Percentiles rank a stretch among this genome's conserved stretches.
phyloP scores from a whole-genome alignment of 2,797 vertebrate genomes.

The Hipposideros larvatus region DNA sequence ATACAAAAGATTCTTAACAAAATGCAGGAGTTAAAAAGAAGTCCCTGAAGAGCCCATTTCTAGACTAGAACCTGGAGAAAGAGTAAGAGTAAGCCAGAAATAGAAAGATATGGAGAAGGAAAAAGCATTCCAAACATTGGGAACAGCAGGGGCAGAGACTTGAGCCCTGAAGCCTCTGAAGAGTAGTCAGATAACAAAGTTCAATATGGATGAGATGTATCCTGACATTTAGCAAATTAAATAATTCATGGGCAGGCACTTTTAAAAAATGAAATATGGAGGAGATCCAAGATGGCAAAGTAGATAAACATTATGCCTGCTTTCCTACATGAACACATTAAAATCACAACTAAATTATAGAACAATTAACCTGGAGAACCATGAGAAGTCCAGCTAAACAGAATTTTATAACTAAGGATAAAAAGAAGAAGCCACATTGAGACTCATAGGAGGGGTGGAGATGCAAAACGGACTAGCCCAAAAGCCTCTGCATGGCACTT shows the following conservation, averaged over 20 bases:
- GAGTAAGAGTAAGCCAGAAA: not conserved
- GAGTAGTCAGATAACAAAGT: not conserved
- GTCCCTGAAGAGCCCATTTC: not conserved
- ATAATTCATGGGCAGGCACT: not conserved
- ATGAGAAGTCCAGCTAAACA: no score
- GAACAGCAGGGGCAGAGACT: not conserved
- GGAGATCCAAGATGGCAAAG: no score
- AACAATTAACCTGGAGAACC: no score
- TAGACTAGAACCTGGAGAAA: not conserved
- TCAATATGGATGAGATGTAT: not conserved
- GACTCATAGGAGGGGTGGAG: no score
- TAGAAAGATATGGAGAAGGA: not conserved
- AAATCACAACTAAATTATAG: no score
- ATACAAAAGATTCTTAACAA: not conserved
- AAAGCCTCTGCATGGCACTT: no score
- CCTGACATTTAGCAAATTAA: not conserved
- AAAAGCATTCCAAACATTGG: not conserved
- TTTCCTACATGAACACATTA: no score
- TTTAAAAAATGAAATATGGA: conserved; percentile 1
- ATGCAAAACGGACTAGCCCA: no score
- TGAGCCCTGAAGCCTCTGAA: not conserved
- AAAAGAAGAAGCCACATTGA: no score
- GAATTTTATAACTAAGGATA: no score
- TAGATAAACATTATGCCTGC: no score
- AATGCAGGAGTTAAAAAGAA: not conserved